Conservation (phyloP, 2,113 vertebrate species). For the Psittacula cyanocephala region DNA sequence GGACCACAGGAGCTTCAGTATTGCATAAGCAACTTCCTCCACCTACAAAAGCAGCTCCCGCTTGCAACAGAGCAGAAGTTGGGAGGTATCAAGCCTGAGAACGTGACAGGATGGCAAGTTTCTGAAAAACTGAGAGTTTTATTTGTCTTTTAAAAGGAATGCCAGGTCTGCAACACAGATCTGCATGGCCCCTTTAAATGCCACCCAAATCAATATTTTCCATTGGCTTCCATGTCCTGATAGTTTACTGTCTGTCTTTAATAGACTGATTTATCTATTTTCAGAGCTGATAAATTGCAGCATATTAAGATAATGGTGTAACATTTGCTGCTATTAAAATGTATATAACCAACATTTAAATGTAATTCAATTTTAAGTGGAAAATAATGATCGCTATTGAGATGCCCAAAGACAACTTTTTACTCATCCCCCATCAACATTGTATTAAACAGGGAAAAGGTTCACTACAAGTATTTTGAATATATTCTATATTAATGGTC, state of each 20-base stretch:
- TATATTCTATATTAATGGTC: not conserved
- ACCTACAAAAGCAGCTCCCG: not conserved
- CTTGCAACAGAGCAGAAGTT: fast-evolving
- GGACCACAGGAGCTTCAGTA: fast-evolving
- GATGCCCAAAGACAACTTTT: not conserved
- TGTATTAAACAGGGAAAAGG: not conserved
- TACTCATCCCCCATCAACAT: not conserved
- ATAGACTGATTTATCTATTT: not conserved
- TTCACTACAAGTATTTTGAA: not conserved
- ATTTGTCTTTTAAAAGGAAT: not conserved
- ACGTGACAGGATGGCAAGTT: not conserved
- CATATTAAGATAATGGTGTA: slow-evolving; percentile 26
- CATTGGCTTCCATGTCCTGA: not conserved
- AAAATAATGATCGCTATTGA: slow-evolving; percentile 12
- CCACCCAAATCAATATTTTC: not conserved
- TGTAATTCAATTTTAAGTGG: slow-evolving; percentile 25
- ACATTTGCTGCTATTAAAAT: slow-evolving; percentile 9
- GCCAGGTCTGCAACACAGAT: not conserved
- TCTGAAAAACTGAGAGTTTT: not conserved
- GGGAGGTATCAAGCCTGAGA: not conserved
- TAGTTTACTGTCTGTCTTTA: not conserved
- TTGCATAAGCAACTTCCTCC: fast-evolving
- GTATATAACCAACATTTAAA: slow-evolving; percentile 10
- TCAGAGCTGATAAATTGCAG: not conserved
- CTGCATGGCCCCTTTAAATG: not conserved